These are phyloP conservation scores for Heteronetta atricapilla DNA, from an alignment of 2,113 vertebrate species.

Conservation along the genomic window DNA sequence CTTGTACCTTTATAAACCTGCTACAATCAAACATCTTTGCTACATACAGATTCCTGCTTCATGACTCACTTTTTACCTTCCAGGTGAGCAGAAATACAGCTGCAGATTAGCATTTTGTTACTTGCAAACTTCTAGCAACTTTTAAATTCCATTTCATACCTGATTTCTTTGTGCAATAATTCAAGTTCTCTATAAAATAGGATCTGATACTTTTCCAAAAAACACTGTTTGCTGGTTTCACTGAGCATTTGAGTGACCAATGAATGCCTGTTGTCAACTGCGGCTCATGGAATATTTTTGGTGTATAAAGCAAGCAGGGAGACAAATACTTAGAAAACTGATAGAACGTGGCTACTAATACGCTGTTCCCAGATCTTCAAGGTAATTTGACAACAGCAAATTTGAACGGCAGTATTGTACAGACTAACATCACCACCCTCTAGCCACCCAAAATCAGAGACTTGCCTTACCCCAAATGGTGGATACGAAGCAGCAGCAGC, in stretches of 20 bases:
- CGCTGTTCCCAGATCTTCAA: background rate
- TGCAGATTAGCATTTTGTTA: background rate
- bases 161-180: background rate
- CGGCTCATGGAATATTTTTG: background rate
- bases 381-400: background rate
- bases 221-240: background rate
- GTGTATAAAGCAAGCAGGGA: background rate
- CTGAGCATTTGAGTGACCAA: background rate
- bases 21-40: background rate
- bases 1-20: background rate
- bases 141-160: background rate
- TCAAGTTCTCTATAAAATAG: background rate
- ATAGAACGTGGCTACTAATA: background rate
- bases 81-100: background rate
- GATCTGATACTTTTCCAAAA: background rate
- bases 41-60: background rate
- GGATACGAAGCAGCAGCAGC: slow-evolving; percentile 87
- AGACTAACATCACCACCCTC: background rate
- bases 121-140: background rate
- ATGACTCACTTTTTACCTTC: background rate
- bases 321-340: background rate
- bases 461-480: slow-evolving; percentile 89
- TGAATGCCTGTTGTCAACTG: background rate
- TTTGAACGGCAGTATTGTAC: background rate
- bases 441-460: background rate